Conservation (phyloP, 2,797 vertebrate genomes). For the Sebastes variabilis region DNA sequence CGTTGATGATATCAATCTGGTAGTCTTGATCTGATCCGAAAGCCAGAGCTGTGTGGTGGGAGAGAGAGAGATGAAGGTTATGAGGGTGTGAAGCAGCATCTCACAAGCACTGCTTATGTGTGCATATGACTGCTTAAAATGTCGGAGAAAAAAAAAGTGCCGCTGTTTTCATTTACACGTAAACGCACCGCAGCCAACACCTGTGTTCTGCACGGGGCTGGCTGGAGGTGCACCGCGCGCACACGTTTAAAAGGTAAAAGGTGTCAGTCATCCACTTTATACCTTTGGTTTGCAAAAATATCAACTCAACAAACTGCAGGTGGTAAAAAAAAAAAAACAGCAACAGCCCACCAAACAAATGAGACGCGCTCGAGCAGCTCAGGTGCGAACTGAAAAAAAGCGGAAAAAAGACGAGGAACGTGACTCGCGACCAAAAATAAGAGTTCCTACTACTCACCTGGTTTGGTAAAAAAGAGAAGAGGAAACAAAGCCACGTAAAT, state of each 20-base stretch:
- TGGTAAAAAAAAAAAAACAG: neutral
- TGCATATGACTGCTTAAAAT: slow-evolving; percentile 9
- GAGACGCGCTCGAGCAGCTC: slow-evolving; percentile 15
- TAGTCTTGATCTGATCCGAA: slow-evolving; percentile 90
- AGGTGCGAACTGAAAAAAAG: slow-evolving; percentile 27
- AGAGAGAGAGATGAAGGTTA: slow-evolving; percentile 45
- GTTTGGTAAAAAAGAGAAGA: slow-evolving; percentile 70
- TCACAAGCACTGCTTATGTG: neutral
- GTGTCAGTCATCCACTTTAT: neutral
- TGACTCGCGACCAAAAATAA: neutral
- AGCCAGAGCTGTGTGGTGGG: slow-evolving; percentile 80
- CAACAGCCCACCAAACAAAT: neutral
- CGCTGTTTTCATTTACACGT: slow-evolving; percentile 3
- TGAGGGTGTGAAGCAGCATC: neutral
- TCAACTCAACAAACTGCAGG: neutral
- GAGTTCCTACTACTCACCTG: slow-evolving; percentile 71
- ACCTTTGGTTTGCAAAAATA: neutral
- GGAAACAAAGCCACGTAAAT: slow-evolving; percentile 75
- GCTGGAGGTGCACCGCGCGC: slow-evolving; percentile 11
- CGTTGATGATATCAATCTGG: slow-evolving; percentile 92
- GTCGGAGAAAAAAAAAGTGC: slow-evolving; percentile 28
- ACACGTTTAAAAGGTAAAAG: slow-evolving; percentile 13
- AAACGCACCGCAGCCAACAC: slow-evolving; percentile 42
- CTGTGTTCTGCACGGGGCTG: slow-evolving; percentile 44
- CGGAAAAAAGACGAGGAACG: neutral